Base-by-base conservation (phyloP, 2,113 vertebrate species). In the Etheostoma cragini region DNA sequence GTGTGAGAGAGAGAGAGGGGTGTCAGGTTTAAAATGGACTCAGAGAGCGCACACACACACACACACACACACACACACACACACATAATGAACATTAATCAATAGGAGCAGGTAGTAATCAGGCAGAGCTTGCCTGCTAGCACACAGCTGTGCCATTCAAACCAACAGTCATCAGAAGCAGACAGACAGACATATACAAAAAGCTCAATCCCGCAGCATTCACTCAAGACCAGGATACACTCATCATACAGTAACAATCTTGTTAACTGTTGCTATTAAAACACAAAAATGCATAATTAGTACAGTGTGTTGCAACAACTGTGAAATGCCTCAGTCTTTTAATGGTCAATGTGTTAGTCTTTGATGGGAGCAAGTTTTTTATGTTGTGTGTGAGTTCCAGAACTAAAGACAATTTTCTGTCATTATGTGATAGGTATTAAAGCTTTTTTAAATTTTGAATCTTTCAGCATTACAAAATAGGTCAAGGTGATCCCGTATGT, bases 41-140 rank as follows among this genome's bases (percentile, higher is more conserved):
- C 53, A 1, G 38, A 76, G 57, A 68, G 61, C 71, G 5, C 15
- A 4, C 58, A 12, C 65, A 5, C 19, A 62, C 61, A 33, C 63
- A 45, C 47, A 42, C 52, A 67, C 67, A 50, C 35, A 61, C 61
- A 80, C 21, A 70, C 66, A 84, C 77, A 65, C 65, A 4, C 38
- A 78, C 38, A 82, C 67, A 79, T 68, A 87, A 85, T 83, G 69
- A 83, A 81, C 85, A 90, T 91, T 88, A 87, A 92, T 91, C 84
- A 92, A 89, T 86, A 76, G 57, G 81, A 87, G 80, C 86, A 89
- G 91, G 88, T 88, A 87, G 87, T 85, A 91, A 93, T 93, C 91
- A 93, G 86, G 82, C 69, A 21, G 58, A 75, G 72, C 84, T 82
- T 85, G 82, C 69, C 74, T 82, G 83, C 79, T 83, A 57, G 42